Conservation (phyloP, 23 tunicate genomes). For the Botrylloides violaceus region DNA sequence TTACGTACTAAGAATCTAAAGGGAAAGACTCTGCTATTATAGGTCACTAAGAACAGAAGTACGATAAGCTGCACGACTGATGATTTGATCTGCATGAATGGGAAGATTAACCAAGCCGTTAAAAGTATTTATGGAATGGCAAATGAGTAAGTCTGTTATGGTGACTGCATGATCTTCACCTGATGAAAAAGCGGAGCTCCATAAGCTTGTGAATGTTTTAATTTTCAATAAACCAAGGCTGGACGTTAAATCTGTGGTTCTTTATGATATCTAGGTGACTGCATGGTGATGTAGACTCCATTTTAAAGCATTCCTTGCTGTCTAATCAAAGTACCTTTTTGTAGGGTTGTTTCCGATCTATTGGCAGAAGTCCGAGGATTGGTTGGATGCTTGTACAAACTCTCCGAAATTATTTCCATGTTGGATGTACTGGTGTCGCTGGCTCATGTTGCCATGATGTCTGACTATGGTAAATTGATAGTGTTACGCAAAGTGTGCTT, state of each 20-base stretch:
- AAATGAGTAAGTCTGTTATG: conserved; percentile 51
- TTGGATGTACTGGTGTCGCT: conserved; percentile 69
- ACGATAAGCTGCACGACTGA: conserved; percentile 62
- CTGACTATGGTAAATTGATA: conserved; percentile 45
- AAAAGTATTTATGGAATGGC: conserved; percentile 58
- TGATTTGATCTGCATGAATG: conserved; percentile 52
- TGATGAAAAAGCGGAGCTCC: too few species aligned
- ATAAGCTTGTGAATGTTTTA: too few species aligned
- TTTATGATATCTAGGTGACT: too few species aligned
- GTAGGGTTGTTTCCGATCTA: conserved; percentile 41
- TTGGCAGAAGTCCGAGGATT: conserved; percentile 29
- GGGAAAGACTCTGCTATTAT: background rate
- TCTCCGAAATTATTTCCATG: conserved; percentile 69
- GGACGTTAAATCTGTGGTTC: too few species aligned
- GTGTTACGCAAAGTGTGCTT: too few species aligned
- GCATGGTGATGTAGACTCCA: too few species aligned
- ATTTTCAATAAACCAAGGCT: too few species aligned
- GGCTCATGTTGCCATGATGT: conserved; percentile 46
- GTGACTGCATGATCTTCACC: too few species aligned
- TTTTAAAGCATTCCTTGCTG: too few species aligned
- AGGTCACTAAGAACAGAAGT: conserved; percentile 61
- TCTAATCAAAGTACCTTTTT: too few species aligned
- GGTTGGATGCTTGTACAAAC: conserved; percentile 78
- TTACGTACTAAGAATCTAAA: too few species aligned
- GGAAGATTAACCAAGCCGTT: conserved; percentile 36